Base-by-base conservation (phyloP, 2,888 invertebrate genomes). In the Perdita meconis region DNA sequence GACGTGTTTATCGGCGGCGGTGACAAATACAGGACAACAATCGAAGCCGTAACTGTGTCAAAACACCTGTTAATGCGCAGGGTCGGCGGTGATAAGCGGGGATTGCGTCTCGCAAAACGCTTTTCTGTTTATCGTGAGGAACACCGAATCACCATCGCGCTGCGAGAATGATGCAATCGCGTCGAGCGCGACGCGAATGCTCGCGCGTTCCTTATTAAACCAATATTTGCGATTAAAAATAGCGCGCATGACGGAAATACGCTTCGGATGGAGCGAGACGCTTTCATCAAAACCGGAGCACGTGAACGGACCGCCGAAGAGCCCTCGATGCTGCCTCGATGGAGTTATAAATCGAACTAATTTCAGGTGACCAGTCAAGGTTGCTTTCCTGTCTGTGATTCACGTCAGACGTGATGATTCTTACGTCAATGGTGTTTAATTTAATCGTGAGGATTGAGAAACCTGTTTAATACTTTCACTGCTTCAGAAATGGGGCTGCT, bases 191-290 rank as follows among this genome's bases (percentile, higher is more conserved):
- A n/a, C n/a, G 13, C 30, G 42, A 34, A 55, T 38, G 38, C 55
- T 30, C 59, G 24, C 36, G 30, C 34, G 51, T 50, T 76, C 53
- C 22, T 51, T 44, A 51, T 57, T 51, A 36, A 51, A 61, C 56
- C 36, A 77, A 76, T 76, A 77, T 61, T 66, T 51, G 56, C 16
- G 56, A 42, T 38, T 61, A 61, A 50, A 76, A 75, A 76, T 65
- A 74, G 74, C 47, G 30, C 19, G 16, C 0, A 4, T 12, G 26
- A 40, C 74, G 22, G 56, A 65, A 74, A 60, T 55, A 60, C 34
- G 38, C 44, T 40, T 4, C 10, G 16, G 57, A 60, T 75, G 30
- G 30, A 30, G 30, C 40, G 19, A 44, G 66, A 2, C 16, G 22
- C 36, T 13, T 19, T 53, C 34, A 2, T 1, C 16, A 5, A 22